Conservation (phyloP, 2,797 vertebrate genomes). For the Otolemur crassicaudatus region DNA sequence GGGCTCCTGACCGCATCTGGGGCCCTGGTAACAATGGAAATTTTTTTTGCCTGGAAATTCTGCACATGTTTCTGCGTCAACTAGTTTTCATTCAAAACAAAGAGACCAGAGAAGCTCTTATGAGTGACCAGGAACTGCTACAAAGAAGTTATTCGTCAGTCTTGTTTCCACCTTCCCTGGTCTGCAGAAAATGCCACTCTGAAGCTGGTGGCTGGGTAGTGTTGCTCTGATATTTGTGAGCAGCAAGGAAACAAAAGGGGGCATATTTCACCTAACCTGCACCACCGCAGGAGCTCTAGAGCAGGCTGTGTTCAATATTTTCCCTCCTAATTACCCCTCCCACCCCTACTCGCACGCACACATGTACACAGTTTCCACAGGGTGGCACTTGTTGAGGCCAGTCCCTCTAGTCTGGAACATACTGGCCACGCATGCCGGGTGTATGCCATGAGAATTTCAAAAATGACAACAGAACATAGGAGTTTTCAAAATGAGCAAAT, state of each 20-base stretch:
- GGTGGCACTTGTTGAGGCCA: not conserved
- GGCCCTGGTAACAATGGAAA: conserved; percentile 43
- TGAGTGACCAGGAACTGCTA: conserved; percentile 29
- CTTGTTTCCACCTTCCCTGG: conserved; percentile 60
- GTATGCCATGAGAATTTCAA: conserved; percentile 10
- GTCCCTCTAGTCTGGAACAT: not conserved
- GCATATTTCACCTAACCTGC: not conserved
- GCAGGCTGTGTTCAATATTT: not conserved
- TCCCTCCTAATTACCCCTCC: not conserved
- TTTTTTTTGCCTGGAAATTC: conserved; percentile 45
- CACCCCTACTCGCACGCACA: rapidly evolving
- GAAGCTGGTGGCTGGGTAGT: not conserved
- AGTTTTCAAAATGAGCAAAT: conserved; percentile 77
- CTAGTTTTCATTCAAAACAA: conserved; percentile 65
- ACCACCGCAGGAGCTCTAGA: not conserved
- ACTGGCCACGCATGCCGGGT: not conserved
- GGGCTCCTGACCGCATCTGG: not conserved
- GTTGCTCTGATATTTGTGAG: not conserved
- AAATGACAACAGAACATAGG: conserved; percentile 51
- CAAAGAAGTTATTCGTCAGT: conserved; percentile 43
- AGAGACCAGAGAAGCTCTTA: conserved; percentile 59
- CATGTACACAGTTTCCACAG: not conserved
- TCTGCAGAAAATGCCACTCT: conserved; percentile 28
- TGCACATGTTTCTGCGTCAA: conserved; percentile 47
- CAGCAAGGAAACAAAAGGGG: not conserved